phyloP scores from a whole-genome alignment of 2,113 vertebrate species.

The Tympanuchus pallidicinctus region DNA sequence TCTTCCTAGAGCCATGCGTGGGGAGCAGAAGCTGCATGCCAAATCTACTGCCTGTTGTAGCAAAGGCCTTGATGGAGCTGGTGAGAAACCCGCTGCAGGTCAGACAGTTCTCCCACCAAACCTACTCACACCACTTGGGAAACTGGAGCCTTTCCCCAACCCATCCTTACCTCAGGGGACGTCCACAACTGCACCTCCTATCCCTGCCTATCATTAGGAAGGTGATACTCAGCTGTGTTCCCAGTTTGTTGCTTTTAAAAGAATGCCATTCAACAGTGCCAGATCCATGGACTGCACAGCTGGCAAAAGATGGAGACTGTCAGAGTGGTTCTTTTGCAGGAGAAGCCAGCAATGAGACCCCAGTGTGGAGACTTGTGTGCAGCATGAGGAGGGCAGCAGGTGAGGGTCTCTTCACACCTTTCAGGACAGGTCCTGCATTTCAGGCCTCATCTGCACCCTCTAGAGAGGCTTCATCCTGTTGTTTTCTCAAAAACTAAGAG shows the following conservation, averaged over 20 bases:
- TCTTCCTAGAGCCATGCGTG: conserved; percentile 53
- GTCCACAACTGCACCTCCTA: neutral
- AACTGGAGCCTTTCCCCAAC: conserved; percentile 1
- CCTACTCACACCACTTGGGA: neutral
- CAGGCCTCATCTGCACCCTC: neutral
- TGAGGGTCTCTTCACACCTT: neutral
- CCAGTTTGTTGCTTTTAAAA: neutral
- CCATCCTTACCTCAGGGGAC: conserved; percentile 17
- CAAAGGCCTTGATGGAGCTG: conserved; percentile 42
- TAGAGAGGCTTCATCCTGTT: neutral
- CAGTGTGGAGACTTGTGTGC: neutral
- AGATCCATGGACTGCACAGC: neutral
- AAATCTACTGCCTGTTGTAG: conserved; percentile 47
- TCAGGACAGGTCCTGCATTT: neutral
- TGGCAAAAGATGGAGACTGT: neutral
- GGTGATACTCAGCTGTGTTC: neutral
- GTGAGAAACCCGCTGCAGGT: conserved; percentile 51
- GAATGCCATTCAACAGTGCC: neutral
- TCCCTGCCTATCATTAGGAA: neutral
- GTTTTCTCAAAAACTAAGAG: neutral
- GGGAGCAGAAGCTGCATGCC: conserved; percentile 67
- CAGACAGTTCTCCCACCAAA: conserved; percentile 52
- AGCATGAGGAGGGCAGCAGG: neutral
- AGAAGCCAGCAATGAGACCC: neutral
- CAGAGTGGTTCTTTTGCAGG: neutral